Conservation (phyloP, 2,797 vertebrate species). For the Enteromius argenteus region DNA sequence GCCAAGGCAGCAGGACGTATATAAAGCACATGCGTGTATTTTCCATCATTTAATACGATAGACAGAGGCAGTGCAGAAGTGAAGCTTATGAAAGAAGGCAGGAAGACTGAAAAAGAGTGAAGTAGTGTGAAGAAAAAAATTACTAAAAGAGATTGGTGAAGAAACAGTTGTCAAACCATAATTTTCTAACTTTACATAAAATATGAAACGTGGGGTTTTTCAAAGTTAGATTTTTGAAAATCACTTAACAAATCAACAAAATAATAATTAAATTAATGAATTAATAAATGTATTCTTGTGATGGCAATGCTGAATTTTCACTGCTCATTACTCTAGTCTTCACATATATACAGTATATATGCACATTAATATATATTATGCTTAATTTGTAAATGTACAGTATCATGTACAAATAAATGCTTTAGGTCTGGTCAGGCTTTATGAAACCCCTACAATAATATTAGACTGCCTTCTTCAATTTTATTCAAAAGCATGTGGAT, state of each 20-base stretch:
- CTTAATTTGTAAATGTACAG: not conserved
- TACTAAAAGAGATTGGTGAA: not conserved
- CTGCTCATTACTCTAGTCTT: not conserved
- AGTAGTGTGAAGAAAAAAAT: not conserved
- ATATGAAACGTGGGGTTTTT: not conserved
- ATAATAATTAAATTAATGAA: no score
- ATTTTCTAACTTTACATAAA: not conserved
- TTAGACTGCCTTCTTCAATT: not conserved
- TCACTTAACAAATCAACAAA: no score
- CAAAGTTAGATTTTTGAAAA: no score
- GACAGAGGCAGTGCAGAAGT: conserved; percentile 4
- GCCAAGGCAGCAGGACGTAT: conserved; percentile 69
- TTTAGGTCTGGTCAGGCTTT: not conserved
- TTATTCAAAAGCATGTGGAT: conserved; percentile 24
- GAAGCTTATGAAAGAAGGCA: not conserved
- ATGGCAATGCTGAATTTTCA: not conserved
- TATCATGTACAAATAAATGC: not conserved
- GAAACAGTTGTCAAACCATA: not conserved
- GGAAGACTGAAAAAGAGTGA: not conserved
- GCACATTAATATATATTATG: not conserved
- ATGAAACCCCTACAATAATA: not conserved
- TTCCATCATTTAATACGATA: conserved; percentile 25
- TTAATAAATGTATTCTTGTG: no score
- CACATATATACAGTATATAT: not conserved
- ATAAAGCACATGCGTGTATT: conserved; percentile 26